These are phyloP conservation scores for Lutraria rhynchaena DNA, from an alignment of 1,140 invertebrate species.

Conservation along the genomic window DNA sequence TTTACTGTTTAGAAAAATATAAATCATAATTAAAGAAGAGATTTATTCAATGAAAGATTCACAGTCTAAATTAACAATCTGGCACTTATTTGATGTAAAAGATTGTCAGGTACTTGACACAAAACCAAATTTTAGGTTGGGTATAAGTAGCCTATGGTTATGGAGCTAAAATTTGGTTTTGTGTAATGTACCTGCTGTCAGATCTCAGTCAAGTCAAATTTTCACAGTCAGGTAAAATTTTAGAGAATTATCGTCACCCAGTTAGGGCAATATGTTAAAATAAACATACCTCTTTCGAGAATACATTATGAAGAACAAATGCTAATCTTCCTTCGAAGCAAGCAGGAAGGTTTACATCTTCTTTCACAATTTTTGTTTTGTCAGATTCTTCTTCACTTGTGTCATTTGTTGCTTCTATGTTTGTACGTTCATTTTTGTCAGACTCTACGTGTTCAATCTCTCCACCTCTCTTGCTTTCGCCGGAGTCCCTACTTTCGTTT, in stretches of 20 bases:
- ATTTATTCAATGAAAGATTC: no score
- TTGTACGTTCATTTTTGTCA: no score
- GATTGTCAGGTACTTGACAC: background rate
- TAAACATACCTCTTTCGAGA: slow-evolving; percentile 64
- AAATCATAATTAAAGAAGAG: no score
- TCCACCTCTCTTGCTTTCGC: no score
- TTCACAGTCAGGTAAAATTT: background rate
- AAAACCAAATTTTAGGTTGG: background rate
- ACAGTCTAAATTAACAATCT: no score
- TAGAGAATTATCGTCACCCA: background rate
- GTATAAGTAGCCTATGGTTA: background rate
- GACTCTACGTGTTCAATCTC: no score
- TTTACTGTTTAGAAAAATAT: no score
- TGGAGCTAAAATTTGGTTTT: background rate
- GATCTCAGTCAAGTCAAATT: background rate
- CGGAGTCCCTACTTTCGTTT: no score
- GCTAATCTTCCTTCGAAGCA: slow-evolving; percentile 63
- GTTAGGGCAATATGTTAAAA: background rate
- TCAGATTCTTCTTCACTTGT: no score
- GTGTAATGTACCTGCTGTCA: background rate
- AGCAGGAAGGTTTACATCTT: slow-evolving; percentile 60
- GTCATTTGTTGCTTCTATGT: no score
- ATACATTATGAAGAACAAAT: slow-evolving; percentile 68
- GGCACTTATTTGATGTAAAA: no score
- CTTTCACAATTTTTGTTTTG: background rate